These are phyloP conservation scores for Rhopalosiphum padi DNA, from an alignment of 1,140 invertebrate genomes.

Conservation along the genomic window DNA sequence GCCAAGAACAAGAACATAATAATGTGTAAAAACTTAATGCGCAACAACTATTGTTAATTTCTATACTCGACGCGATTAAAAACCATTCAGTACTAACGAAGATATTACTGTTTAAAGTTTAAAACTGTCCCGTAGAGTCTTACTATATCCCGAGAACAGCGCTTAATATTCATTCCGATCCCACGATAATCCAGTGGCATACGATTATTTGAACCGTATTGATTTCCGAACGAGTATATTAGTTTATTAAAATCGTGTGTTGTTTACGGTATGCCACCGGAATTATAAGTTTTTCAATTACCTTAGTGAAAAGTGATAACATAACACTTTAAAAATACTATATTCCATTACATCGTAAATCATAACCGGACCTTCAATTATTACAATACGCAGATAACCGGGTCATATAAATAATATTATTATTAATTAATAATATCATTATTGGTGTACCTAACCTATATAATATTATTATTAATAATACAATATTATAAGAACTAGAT, in stretches of 20 bases:
- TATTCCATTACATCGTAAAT: background rate
- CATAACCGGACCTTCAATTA: background rate
- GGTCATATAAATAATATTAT: background rate
- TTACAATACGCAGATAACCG: background rate
- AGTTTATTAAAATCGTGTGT: background rate
- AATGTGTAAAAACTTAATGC: too few relatives aligned
- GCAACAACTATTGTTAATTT: too few relatives aligned
- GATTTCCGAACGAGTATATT: background rate
- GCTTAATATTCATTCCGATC: too few relatives aligned
- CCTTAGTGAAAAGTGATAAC: background rate
- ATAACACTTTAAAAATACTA: background rate
- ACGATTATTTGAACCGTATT: background rate
- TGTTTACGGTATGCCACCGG: background rate
- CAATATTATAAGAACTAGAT: background rate
- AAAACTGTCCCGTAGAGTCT: background rate
- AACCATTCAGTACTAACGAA: background rate
- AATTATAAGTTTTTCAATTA: slow-evolving; percentile 5
- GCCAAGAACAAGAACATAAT: too few relatives aligned
- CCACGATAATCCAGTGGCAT: too few relatives aligned
- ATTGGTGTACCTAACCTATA: background rate
- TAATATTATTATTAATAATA: background rate
- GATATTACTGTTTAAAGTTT: background rate
- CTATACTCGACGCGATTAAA: too few relatives aligned
- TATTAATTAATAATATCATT: background rate
- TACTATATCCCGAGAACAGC: background rate